Evolutionary conservation across 2,888 invertebrate genomes (phyloP), one percentile per base, ranked within the genome.

Genomic region (Drosophila bunnanda): DNA sequence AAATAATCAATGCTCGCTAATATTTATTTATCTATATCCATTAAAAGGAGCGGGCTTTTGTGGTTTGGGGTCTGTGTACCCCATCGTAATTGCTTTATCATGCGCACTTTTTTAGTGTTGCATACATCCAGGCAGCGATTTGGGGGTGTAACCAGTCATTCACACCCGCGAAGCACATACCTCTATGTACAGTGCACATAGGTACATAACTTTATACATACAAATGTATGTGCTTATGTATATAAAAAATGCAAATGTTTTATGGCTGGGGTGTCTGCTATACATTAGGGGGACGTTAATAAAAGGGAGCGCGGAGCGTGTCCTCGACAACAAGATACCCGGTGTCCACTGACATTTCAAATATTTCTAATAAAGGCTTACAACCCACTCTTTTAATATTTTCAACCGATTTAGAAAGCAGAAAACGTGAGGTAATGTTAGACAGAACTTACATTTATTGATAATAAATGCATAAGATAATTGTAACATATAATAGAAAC

Each of bases 71-170:
- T 39, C 17, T 44, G 25, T 25, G 17, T 53, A 17, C 64, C 57
- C 57, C 43, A 44, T 41, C 52, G 64, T 55, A 58, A 61, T 56
- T 65, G 58, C 62, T 57, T 74, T 72, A 67, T 67, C 66, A 67
- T 67, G 69, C 68, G 55, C 66, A 67, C 76, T 79, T 87, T 87
- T 89, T 88, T 87, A 85, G 85, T 85, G 88, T 87, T 89, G 85
- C 85, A 85, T 89, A 89, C 88, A 81, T 69, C 58, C 78, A 79
- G 89, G 87, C 87, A 81, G 65, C 67, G 65, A 50, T 64, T 48
- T 73, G 61, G 74, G 72, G 78, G 87, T 77, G 79, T 79, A 73
- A 54, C 67, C 79, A 75, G 74, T 74, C 62, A 73, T 58, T 75
- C 59, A 65, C 65, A 56, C 73, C 59, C 67, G 38, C 34, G 34